Conservation (phyloP, 2,113 vertebrate species). For the Origma solitaria region DNA sequence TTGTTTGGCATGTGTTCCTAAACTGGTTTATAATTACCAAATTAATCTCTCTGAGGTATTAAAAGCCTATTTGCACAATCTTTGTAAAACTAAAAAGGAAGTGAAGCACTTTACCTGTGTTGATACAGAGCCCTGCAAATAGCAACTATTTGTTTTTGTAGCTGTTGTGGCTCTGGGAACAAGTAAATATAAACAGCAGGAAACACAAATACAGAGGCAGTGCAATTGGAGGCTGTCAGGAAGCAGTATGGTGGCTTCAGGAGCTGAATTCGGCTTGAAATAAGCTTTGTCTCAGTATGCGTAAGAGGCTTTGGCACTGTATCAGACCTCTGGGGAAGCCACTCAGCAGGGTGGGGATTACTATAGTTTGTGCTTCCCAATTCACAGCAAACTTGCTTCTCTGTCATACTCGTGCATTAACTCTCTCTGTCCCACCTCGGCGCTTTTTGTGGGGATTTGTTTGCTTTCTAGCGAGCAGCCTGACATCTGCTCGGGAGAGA, state of each 20-base stretch:
- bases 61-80: conserved; percentile 73
- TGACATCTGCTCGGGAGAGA: not conserved
- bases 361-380: conserved; percentile 73
- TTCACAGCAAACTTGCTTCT: conserved; percentile 74
- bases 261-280: conserved; percentile 71
- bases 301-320: conserved; percentile 75
- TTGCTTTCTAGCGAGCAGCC: not conserved
- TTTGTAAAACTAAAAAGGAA: conserved; percentile 33
- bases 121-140: conserved; percentile 57
- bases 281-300: conserved; percentile 79
- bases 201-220: conserved; percentile 73
- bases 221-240: conserved; percentile 71
- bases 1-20: conserved; percentile 70
- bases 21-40: conserved; percentile 75
- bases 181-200: conserved; percentile 82
- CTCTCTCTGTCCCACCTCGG: conserved; percentile 57
- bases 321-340: conserved; percentile 80
- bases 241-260: conserved; percentile 71
- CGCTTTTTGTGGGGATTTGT: not conserved
- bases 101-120: conserved; percentile 56
- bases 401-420: conserved; percentile 63
- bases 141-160: conserved; percentile 77
- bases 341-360: conserved; percentile 77
- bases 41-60: conserved; percentile 75
- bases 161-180: conserved; percentile 72